Evolutionary conservation across 2,113 vertebrate species (phyloP), one percentile per base, ranked within the genome.

Genomic region (Nothobranchius furzeri): DNA sequence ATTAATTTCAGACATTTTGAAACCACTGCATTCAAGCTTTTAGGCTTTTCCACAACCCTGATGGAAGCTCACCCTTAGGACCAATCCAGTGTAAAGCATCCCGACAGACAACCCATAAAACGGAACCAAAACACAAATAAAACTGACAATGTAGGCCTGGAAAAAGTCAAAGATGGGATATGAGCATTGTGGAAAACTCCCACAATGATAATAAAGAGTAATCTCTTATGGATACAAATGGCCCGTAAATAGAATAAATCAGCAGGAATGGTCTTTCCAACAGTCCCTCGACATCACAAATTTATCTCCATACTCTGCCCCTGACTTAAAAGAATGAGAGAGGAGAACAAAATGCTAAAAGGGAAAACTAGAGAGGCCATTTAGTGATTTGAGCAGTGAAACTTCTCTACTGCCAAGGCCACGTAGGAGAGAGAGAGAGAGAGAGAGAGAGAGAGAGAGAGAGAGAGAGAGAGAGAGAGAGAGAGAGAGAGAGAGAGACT

Each of bases 351-450:
- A 85, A 70, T 67, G 83, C 78, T 77, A 86, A 85, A 86, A 85
- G 87, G 78, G 80, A 87, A 79, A 83, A 81, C 74, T 73, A 65
- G 76, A 89, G 85, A 82, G 87, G 84, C 85, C 81, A 87, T 90
- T 88, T 87, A 87, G 84, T 85, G 88, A 87, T 89, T 85, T 87
- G 85, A 88, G 88, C 85, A 83, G 85, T 85, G 87, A 88, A 91
- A 86, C 88, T 82, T 85, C 89, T 94, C 91, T 73, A 86, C 86
- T 87, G 93, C 87, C 92, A 94, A 95, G 90, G 90, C 92, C 92
- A 94, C 88, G 81, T 88, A 89, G 90, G 88, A 82, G 91, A 91
- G 92, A 92, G 82, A 92, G 92, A 92, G 82, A 87, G 91, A 93
- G 88, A 82, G 92, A 92, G 82, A 87, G 91, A 93, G 88, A 82